Base-by-base conservation (phyloP, 1,140 invertebrate genomes). In the Aricia agestis region DNA sequence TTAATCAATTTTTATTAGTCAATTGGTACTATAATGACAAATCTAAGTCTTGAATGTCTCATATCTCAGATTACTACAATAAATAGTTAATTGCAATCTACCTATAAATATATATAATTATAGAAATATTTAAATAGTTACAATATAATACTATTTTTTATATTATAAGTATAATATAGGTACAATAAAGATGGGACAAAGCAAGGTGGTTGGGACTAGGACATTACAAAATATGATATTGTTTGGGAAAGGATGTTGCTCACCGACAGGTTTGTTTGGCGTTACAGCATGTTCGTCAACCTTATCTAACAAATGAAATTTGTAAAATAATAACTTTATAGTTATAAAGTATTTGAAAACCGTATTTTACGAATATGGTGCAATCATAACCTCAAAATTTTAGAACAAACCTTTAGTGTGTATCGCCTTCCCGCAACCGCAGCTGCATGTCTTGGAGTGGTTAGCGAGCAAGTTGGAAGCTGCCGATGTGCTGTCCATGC, bases 341-440 rank as follows among this genome's bases (percentile, higher is more conserved):
- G 15, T 11, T 59, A n/a, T 4, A 66, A 18, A 58, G 15, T 59
- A 69, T 61, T 67, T 59, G 65, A 36, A 10, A 19, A 31, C 9
- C 18, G 18, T 45, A 19, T 11, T 15, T 13, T n/a, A 25, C 0
- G 25, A 41, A 41, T 45, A 45, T 86, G 82, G 83, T 82, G 82
- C 81, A 85, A 84, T 84, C 81, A 87, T 87, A 89, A 92, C 87
- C 85, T 87, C 72, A 85, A 91, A 86, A 81, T 66, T 17, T 69
- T 36, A 41, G 31, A 52, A 52, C 17, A 73, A 93, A 96, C 95
- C 95, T 93, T 96, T 96, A 0, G 94, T 95, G 74, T 95, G 95
- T 1, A 94, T 83, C 52, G 92, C 92, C 78, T 91, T 92, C 41
- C 92, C 93, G 78, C 94, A 95, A 17, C 94, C 93, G 73, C 95